Evolutionary conservation across 2,888 invertebrate genomes (phyloP).

Genomic region (Craniophora ligustri): DNA sequence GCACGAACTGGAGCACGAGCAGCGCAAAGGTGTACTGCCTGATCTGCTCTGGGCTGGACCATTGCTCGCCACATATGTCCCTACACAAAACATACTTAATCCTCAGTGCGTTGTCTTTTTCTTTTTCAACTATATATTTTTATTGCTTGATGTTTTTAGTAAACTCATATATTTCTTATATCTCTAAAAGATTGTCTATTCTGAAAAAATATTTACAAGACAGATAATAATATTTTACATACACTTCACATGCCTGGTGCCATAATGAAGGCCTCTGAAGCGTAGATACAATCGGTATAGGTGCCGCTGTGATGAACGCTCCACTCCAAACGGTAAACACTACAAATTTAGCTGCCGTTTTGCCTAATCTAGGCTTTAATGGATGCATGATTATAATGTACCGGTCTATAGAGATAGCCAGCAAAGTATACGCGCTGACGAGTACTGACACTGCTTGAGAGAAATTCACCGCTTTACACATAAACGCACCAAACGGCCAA

Average conservation of each 20-base stretch:
- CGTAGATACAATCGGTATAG: constrained; percentile 93
- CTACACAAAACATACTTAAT: constrained; percentile 76
- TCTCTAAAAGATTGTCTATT: too few species aligned
- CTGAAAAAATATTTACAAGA: not conserved
- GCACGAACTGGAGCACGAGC: constrained; percentile 94
- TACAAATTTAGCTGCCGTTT: constrained; percentile 90
- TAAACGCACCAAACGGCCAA: constrained; percentile 95
- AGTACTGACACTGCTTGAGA: constrained; percentile 94
- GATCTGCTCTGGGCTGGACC: constrained; percentile 90
- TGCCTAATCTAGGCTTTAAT: constrained; percentile 93
- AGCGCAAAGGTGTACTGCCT: constrained; percentile 93
- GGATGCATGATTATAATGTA: constrained; percentile 97
- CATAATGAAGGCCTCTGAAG: constrained; percentile 89
- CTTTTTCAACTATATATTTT: too few species aligned
- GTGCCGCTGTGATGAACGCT: constrained; percentile 93
- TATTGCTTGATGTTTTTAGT: too few species aligned
- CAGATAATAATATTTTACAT: constrained; percentile 68
- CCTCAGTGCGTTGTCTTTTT: too few species aligned
- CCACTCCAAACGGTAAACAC: constrained; percentile 93
- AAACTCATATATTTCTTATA: too few species aligned
- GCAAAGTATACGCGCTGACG: constrained; percentile 96
- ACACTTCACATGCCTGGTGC: constrained; percentile 91
- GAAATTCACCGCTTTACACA: constrained; percentile 95
- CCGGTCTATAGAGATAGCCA: constrained; percentile 97
- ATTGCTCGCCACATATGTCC: constrained; percentile 92